A percentile compares a stretch with the other conserved stretches of the same genome.
Evolutionary conservation across 1,140 invertebrate species (phyloP).

Genomic region (Megalopta genalis): DNA sequence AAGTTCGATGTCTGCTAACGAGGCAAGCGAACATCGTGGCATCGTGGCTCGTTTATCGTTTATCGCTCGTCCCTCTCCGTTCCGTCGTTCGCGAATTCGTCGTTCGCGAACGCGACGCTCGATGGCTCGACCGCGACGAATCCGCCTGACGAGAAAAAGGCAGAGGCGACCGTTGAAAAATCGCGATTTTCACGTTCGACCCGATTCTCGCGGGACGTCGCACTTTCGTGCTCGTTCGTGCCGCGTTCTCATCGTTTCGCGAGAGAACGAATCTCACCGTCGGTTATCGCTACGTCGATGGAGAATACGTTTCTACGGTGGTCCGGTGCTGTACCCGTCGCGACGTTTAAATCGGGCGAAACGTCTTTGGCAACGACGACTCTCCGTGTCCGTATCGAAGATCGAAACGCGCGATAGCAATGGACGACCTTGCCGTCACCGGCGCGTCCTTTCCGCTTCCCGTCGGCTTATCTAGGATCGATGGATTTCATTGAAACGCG

Average conservation of each 20-base stretch:
- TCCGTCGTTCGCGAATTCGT: not conserved
- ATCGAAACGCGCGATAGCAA: too few species aligned
- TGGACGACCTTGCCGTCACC: too few species aligned
- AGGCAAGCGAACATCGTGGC: conserved; percentile 13
- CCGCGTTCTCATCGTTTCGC: not conserved
- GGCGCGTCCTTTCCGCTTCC: too few species aligned
- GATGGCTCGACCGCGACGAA: conserved; percentile 6
- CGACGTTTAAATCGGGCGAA: too few species aligned
- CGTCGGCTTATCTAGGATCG: too few species aligned
- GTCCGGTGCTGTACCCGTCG: too few species aligned
- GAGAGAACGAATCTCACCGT: too few species aligned
- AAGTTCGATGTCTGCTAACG: conserved; percentile 44
- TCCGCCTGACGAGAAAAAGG: conserved; percentile 11
- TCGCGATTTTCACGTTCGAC: conserved; percentile 19
- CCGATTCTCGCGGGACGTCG: not conserved
- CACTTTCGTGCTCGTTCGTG: not conserved
- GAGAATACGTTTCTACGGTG: too few species aligned
- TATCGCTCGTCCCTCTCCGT: not conserved
- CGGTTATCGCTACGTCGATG: too few species aligned
- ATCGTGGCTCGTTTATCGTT: not conserved
- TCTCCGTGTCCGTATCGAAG: too few species aligned
- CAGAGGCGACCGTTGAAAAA: conserved; percentile 16
- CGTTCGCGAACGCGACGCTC: not conserved
- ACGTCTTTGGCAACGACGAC: too few species aligned
- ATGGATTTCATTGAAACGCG: too few species aligned